These are phyloP conservation scores for Rhinoraja longicauda DNA, from an alignment of 2,797 vertebrate genomes.

Conservation along the genomic window DNA sequence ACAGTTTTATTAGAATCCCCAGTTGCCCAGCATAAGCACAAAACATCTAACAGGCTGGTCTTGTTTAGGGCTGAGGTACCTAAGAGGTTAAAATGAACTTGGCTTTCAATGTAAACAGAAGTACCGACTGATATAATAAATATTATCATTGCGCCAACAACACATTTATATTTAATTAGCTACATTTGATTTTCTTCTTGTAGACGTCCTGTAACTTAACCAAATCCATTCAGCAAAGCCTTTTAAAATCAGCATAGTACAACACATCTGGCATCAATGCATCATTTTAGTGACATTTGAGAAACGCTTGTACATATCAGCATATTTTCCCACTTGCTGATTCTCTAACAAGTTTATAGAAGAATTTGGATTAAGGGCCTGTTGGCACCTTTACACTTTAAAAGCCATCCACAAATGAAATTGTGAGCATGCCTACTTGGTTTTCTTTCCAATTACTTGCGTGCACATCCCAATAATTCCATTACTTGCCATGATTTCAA, in stretches of 20 bases:
- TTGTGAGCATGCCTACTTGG: neutral
- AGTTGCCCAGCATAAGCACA: conserved; percentile 2
- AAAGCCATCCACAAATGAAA: neutral
- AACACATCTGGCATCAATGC: neutral
- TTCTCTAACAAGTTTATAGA: too few relatives aligned
- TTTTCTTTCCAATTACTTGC: neutral
- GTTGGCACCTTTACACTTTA: neutral
- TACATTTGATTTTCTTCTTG: neutral
- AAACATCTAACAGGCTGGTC: neutral
- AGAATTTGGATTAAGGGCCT: neutral
- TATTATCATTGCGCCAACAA: neutral
- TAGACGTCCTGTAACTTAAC: neutral
- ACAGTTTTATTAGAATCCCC: conserved; percentile 21
- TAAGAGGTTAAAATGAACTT: neutral
- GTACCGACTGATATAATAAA: neutral
- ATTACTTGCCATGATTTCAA: neutral
- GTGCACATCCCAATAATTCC: neutral
- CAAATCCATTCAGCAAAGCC: neutral
- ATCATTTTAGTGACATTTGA: neutral
- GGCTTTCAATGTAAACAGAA: neutral
- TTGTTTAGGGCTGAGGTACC: neutral
- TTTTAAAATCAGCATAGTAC: neutral
- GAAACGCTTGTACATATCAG: neutral
- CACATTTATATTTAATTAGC: neutral
- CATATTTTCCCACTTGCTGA: too few relatives aligned